Base-by-base conservation (phyloP, 2,113 vertebrate species). In the Azemiops feae region DNA sequence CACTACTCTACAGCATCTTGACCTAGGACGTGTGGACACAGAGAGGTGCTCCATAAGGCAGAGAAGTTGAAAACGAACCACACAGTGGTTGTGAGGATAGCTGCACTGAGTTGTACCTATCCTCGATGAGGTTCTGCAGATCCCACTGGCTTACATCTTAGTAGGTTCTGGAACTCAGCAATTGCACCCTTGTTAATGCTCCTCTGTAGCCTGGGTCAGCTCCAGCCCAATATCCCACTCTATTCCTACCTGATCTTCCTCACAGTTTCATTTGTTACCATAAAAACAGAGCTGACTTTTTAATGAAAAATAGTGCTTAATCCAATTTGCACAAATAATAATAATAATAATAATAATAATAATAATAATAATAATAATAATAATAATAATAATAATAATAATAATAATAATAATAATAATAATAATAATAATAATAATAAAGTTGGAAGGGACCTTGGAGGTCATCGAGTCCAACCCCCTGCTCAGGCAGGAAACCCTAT, bases 291-390 rank as follows among this genome's bases (percentile, higher is more conserved):
- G 20, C 20, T 47, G 54, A 10, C 74, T 91, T 34, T 30, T 85
- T 87, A 52, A 55, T 85, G 34, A 25, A 85, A 50, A 5, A 57
- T n/a, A 47, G 7, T 18, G n/a, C 12, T 45, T 45, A 25, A 69
- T 34, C 4, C 11, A 20, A 88, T 22, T 0, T 47, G 50, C 0
- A 0, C 91, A 58, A n/a, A n/a, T n/a, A n/a, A n/a, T n/a, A n/a
- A n/a, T n/a, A n/a, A n/a, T n/a, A n/a, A n/a, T n/a, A n/a, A n/a
- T n/a, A n/a, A n/a, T n/a, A n/a, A n/a, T n/a, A n/a, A n/a, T n/a
- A n/a, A n/a, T n/a, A n/a, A n/a, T n/a, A n/a, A n/a, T n/a, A n/a
- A n/a, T n/a, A n/a, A n/a, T n/a, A n/a, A n/a, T n/a, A n/a, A n/a
- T n/a, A n/a, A n/a, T n/a, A n/a, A n/a, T n/a, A n/a, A n/a, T n/a